Evolutionary conservation across 2,888 invertebrate genomes (phyloP), one percentile per base, ranked within the genome.

Genomic region (Platycnemis pennipes): DNA sequence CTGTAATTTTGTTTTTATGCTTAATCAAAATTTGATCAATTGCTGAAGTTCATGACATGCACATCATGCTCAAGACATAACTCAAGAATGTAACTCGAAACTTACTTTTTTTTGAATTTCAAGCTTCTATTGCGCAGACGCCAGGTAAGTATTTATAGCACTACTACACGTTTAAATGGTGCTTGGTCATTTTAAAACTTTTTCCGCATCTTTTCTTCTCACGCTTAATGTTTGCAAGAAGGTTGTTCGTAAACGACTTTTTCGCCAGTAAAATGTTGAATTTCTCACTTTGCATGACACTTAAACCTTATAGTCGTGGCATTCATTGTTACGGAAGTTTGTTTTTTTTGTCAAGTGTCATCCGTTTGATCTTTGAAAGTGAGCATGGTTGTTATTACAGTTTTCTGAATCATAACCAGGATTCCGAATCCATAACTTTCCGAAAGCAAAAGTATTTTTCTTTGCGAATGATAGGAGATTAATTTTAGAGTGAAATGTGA

Each of bases 121-220:
- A 91, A 91, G 91, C 91, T 69, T 63, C 91, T 44, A n/a, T 44
- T 63, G 45, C 63, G 26, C 91, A n/a, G 63, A 44, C 22, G 19
- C 16, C 91, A 94, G 85, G 49, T 94, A 42, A 85, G 86, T 94
- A 26, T 46, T 85, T 8, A 63, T 37, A 37, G 5, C 37, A 26
- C 45, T n/a, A 49, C 13, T 4, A 0, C 11, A 49, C 19, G 49
- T 49, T 49, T 19, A 11, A 49, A 49, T 16, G 37, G 77, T 77
- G 7, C 26, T 77, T 77, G 1, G 16, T 37, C 8, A 77, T 77
- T 77, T 77, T 77, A 1, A 13, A 8, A 31, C n/a, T 63, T 63
- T 77, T 7, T 77, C 37, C 13, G 1, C 1, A 37, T 77, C 37
- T 77, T 22, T 8, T 37, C 77, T 37, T 2, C 37, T 77, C 37